Conservation (phyloP, 2,888 invertebrate genomes). For the Dynastes maya region DNA sequence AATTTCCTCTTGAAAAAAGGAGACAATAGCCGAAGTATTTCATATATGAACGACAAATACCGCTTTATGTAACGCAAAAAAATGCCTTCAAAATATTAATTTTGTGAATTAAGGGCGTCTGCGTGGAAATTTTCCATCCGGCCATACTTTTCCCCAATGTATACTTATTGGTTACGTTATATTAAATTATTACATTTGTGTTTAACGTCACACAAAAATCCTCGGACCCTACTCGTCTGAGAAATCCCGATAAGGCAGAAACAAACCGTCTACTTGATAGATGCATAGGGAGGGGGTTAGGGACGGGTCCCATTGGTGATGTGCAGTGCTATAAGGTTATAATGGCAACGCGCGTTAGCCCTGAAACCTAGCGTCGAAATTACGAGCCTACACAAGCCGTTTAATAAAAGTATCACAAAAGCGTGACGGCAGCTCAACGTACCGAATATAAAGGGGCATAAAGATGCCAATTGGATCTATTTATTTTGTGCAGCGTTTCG, state of each 20-base stretch:
- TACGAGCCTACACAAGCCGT: background rate
- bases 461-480: background rate
- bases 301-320: background rate
- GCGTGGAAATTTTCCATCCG: background rate
- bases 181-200: background rate
- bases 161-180: background rate
- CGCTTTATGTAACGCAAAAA: no score
- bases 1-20: no score
- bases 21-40: no score
- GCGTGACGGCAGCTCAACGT: background rate
- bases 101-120: background rate
- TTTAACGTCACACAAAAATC: slow-evolving; percentile 8
- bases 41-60: no score
- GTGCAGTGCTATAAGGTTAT: background rate
- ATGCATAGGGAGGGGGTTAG: background rate
- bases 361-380: background rate
- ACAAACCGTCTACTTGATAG: background rate
- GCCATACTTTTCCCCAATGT: background rate
- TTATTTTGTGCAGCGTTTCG: background rate
- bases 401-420: background rate
- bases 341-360: background rate
- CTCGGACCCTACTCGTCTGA: background rate
- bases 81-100: background rate
- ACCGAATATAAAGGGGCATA: background rate
- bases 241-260: background rate